phyloP scores from a whole-genome alignment of 64 coral and sea anemone genomes.

The Acropora tenuis region DNA sequence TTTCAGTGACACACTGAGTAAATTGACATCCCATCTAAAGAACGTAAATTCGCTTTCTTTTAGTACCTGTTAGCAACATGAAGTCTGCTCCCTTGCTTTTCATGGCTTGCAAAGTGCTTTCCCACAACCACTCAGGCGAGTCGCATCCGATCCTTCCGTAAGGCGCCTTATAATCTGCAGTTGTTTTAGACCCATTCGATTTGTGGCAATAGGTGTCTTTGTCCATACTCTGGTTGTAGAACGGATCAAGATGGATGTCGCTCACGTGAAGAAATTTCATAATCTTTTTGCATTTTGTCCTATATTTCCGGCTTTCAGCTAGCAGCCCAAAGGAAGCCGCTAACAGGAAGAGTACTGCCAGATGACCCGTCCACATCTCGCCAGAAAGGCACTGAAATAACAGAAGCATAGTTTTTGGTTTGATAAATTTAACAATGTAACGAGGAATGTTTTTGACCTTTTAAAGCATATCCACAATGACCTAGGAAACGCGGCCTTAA shows the following conservation, averaged over 20 bases:
- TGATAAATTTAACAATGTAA: too few species aligned
- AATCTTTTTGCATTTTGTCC: not conserved
- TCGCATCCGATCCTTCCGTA: slow-evolving; percentile 85
- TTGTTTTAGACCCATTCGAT: not conserved
- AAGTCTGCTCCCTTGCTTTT: not conserved
- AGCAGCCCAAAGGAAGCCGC: not conserved
- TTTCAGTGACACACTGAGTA: too few species aligned
- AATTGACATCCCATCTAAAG: too few species aligned
- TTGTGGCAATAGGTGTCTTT: slow-evolving; percentile 31
- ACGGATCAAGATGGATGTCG: slow-evolving; percentile 70
- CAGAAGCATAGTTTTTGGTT: too few species aligned
- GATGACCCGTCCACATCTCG: not conserved
- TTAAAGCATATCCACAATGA: too few species aligned
- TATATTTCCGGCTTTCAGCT: not conserved
- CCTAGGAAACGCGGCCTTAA: too few species aligned
- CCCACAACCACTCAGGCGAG: slow-evolving; percentile 53
- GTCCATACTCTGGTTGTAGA: slow-evolving; percentile 44
- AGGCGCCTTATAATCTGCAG: slow-evolving; percentile 55
- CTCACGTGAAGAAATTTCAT: slow-evolving; percentile 74
- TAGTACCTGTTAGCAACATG: slow-evolving; percentile 4
- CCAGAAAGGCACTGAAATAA: too few species aligned
- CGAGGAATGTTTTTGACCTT: too few species aligned
- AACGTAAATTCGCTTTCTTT: not conserved
- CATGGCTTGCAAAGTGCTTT: slow-evolving; percentile 40
- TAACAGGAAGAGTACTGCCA: not conserved